Evolutionary conservation across 2,888 invertebrate genomes (phyloP).

Genomic region (Trachelus tabidus): DNA sequence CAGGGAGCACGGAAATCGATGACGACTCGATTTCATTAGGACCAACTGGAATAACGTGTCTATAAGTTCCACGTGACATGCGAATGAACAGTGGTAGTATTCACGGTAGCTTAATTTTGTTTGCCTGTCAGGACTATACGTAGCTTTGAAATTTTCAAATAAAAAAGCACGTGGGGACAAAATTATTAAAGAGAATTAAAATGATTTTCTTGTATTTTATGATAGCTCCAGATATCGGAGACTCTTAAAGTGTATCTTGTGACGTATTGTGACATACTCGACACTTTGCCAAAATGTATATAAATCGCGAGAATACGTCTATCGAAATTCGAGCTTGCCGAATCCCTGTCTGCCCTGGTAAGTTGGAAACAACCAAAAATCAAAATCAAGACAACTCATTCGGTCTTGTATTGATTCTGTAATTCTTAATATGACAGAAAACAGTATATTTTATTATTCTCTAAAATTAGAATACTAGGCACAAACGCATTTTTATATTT

Average conservation of each 20-base stretch:
- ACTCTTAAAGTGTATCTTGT: conserved; percentile 46
- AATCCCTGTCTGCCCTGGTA: conserved; percentile 11
- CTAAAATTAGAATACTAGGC: neutral
- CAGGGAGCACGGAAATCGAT: neutral
- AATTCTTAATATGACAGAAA: neutral
- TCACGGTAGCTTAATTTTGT: neutral
- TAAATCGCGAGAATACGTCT: conserved; percentile 15
- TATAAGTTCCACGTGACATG: neutral
- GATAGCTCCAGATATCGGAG: conserved; percentile 49
- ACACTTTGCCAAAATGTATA: conserved; percentile 22
- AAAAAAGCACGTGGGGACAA: neutral
- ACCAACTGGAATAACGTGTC: neutral
- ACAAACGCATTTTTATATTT: neutral
- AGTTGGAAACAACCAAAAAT: conserved; percentile 7
- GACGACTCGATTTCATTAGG: neutral
- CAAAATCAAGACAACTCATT: neutral
- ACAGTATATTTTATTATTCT: neutral
- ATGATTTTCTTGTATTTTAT: conserved; percentile 38
- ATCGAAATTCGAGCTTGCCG: neutral
- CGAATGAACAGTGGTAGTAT: neutral
- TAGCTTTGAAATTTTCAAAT: neutral
- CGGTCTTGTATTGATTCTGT: neutral
- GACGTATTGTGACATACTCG: conserved; percentile 29
- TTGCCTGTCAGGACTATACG: conserved; percentile 5
- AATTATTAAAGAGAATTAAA: neutral